These are phyloP conservation scores for silkworm (Bombyx mori) DNA, from an alignment of 1,140 invertebrate genomes.

Conservation along the genomic window ASM3026992v2 NC_085122.1:14375501-14376000, in stretches of 20 bases:
- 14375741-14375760: background rate
- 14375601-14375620: background rate
- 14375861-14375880: background rate
- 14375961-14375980: background rate
- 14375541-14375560: background rate
- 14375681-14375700: background rate
- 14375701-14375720: conserved; percentile 1
- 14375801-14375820: background rate
- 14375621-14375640: background rate
- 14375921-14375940: background rate
- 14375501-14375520: too few species aligned
- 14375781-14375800: background rate
- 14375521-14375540: too few species aligned
- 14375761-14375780: background rate
- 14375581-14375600: background rate
- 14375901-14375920: background rate
- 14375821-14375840: background rate
- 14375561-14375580: background rate
- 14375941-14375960: background rate
- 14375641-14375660: background rate
- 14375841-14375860: too few species aligned
- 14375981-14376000: background rate
- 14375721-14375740: background rate
- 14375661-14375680: background rate
- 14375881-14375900: background rate